Percentiles rank a stretch among this genome's conserved stretches.
phyloP scores from a whole-genome alignment of 1,140 invertebrate genomes.

The Achroia grisella region DNA sequence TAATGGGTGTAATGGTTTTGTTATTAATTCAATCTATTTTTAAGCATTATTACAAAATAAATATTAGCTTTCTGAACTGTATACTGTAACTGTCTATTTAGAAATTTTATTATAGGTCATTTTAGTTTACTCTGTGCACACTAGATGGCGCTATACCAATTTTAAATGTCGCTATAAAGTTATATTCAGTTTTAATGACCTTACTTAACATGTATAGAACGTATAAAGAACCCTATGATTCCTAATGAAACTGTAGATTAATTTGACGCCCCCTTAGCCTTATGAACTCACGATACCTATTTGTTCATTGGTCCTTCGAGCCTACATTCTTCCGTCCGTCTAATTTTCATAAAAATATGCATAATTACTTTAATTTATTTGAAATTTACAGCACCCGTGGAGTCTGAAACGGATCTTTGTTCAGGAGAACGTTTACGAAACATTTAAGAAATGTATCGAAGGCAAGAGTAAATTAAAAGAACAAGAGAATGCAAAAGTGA shows the following conservation, averaged over 20 bases:
- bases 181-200: too few species aligned
- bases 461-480: slow-evolving; percentile 15
- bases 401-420: slow-evolving; percentile 23
- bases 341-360: too few species aligned
- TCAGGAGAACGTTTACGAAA: slow-evolving; percentile 24
- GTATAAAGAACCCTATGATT: not conserved
- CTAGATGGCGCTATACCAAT: too few species aligned
- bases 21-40: too few species aligned
- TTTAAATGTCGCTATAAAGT: too few species aligned
- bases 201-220: not conserved
- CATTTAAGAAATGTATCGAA: slow-evolving; percentile 21
- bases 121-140: too few species aligned
- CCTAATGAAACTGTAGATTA: not conserved
- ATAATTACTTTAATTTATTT: not conserved
- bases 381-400: slow-evolving; percentile 29
- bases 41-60: too few species aligned
- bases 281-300: too few species aligned
- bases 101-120: too few species aligned
- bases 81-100: too few species aligned
- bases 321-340: not conserved
- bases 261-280: not conserved
- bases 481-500: not conserved
- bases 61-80: too few species aligned
- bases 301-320: not conserved
- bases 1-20: too few species aligned